Evolutionary conservation across 2,888 invertebrate genomes (phyloP), one percentile per base, ranked within the genome.

Genomic region (Entomobrya proxima): DNA sequence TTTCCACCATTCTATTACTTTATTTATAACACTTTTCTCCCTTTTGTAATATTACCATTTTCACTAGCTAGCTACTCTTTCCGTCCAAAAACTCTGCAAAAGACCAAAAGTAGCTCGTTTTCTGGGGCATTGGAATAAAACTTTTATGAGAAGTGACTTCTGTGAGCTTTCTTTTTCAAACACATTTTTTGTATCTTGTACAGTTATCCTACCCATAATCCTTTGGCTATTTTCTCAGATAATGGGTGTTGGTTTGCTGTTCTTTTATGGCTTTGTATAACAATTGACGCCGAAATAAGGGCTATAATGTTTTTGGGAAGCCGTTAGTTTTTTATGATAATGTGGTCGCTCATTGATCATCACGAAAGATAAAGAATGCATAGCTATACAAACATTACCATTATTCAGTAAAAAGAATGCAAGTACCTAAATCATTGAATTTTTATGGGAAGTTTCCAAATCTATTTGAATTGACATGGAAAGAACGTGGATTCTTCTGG

Each of bases 141-240:
- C 32, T 58, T 44, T 67, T 50, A 74, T 50, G 47, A 74, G 47
- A 50, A 74, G 50, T 74, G 72, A 74, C 72, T 74, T 74, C n/a
- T 61, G 61, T 15, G 61, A 61, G 7, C 32, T 30, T 7, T n/a
- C 32, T 61, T 61, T 30, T 5, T 30, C 32, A 30, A 9, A 27
- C 24, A 21, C 67, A 21, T 52, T 9, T 52, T 21, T 52, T 52
- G 18, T 11, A 1, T 52, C 18, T 21, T 52, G 52, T 21, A 2
- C 21, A n/a, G n/a, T 18, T 18, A 21, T 5, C 24, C 21, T 11
- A 52, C 3, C 6, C 18, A 2, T 4, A 52, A 47, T 11, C 6
- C 47, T 24, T 52, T 52, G 15, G 15, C 24, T 52, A 5, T 21
- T 11, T 21, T 21, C 24, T 21, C 52, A n/a, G n/a, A n/a, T n/a